Evolutionary conservation across 2,797 vertebrate species (phyloP), one percentile per base, ranked within the genome.

Genomic region (Poecilia gillii): DNA sequence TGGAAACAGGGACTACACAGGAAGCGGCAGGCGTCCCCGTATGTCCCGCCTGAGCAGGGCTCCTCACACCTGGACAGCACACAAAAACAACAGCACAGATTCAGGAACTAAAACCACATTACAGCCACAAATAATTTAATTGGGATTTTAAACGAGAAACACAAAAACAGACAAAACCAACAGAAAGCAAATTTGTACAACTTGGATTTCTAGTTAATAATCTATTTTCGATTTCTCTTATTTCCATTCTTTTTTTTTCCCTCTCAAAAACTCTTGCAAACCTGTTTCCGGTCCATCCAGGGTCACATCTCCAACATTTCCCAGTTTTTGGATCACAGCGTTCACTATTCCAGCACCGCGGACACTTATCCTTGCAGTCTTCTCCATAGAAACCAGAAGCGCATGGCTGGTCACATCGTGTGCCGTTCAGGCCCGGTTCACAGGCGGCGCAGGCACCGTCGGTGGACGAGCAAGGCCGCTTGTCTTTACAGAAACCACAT

Each of bases 391-490:
- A 95, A 51, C 97, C 97, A 0, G 87, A 28, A 0, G 84, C 81
- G 57, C 98, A 99, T 4, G 70, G 94, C 25, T 87, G 94, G 81
- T 96, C 92, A 73, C 98, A 99, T 2, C 66, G 96, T 0, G 96
- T 97, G 1, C 98, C 97, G 0, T 96, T 97, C 98, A 98, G 99
- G 77, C 98, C 98, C 0, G 96, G 94, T 47, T 95, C 90, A 31
- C 98, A 99, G 81, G 95, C 94, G 1, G 74, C 81, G 78, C 98
- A 99, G 76, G 84, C 85, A 0, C 98, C 98, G 0, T 98, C 96
- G 14, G 93, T 83, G 0, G 91, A 79, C 0, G 96, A 96, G 85
- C 98, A 99, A 0, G 92, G 75, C 78, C 90, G 90, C 18, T 89
- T 90, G 77, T 77, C 94, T 81, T 92, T 94, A 90, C 97, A 98